Conservation (phyloP, 2,113 vertebrate genomes). For the Peucedramus taeniatus region DNA sequence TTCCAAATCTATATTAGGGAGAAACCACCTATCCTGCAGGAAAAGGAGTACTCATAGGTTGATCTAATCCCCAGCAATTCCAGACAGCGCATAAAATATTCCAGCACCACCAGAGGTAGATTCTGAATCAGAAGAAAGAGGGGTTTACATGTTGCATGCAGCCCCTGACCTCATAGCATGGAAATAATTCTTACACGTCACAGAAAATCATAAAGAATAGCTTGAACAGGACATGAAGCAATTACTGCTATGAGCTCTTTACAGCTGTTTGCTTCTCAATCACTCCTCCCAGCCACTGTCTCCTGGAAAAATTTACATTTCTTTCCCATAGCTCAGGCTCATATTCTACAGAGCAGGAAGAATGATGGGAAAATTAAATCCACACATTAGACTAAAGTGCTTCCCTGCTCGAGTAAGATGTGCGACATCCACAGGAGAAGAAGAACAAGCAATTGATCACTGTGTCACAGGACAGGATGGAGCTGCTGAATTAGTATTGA, state of each 20-base stretch:
- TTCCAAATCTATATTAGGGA: neutral
- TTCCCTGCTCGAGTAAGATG: neutral
- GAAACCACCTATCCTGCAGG: neutral
- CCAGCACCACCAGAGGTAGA: neutral
- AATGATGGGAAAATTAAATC: constrained; percentile 25
- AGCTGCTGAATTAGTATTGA: constrained; percentile 12
- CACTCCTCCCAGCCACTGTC: neutral
- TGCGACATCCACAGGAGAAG: neutral
- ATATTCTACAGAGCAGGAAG: neutral
- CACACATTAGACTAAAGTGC: neutral
- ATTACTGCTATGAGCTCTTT: neutral
- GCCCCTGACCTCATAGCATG: neutral
- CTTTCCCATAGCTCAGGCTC: neutral
- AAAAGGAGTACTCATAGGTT: neutral
- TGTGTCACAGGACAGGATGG: neutral
- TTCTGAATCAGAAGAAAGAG: neutral
- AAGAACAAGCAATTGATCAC: neutral
- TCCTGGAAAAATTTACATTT: neutral
- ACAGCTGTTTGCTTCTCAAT: neutral
- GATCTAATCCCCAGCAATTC: neutral
- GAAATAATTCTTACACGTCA: neutral
- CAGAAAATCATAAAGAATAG: neutral
- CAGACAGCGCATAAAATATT: neutral
- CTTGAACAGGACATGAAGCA: neutral
- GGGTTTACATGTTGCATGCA: neutral